Base-by-base conservation (phyloP, 2,888 invertebrate species). In the Drosophila diplacantha region DNA sequence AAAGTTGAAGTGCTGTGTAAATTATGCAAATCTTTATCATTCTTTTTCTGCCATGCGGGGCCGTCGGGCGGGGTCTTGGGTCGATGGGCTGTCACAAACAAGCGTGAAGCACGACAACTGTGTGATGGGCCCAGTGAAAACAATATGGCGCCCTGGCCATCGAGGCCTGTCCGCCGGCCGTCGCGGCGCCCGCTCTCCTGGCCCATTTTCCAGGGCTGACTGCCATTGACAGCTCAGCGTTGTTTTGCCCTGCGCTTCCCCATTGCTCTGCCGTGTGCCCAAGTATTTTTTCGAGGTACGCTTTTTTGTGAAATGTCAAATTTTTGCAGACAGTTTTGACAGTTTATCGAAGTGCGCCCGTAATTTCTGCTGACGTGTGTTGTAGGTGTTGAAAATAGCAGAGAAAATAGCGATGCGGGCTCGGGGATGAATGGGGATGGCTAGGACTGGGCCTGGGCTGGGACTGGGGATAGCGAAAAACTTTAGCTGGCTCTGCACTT, bases 251-350 rank as follows among this genome's bases (percentile, higher is more conserved):
- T 38, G 49, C 69, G 57, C 46, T 51, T 53, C 50, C 44, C 63
- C 54, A 58, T 41, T 47, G 62, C 62, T 55, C 54, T 63, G 49
- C 49, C 49, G 38, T 43, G 49, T 24, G 39, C 38, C 52, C 31
- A 46, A 63, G 55, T 65, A 69, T 65, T 47, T 39, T 44, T 46
- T 32, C 50, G 41, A 50, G 59, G 7, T 61, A 35, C 43, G 41
- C 29, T 41, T 37, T 69, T 68, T 80, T 75, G 51, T 68, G 69
- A 72, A 80, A 82, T 81, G 82, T 81, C 80, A 81, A 81, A 80
- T 81, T 82, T 78, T 75, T 77, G 77, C 80, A 82, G 80, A 81
- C 80, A 82, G 72, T 82, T 81, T 82, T 81, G 80, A 81, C 80
- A 81, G 80, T 80, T 81, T 82, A 81, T 81, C 80, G 80, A 81